Percentiles rank a stretch among this genome's conserved stretches.
Evolutionary conservation across 2,888 invertebrate species (phyloP).

Genomic region (Eupithecia pulchellata): DNA sequence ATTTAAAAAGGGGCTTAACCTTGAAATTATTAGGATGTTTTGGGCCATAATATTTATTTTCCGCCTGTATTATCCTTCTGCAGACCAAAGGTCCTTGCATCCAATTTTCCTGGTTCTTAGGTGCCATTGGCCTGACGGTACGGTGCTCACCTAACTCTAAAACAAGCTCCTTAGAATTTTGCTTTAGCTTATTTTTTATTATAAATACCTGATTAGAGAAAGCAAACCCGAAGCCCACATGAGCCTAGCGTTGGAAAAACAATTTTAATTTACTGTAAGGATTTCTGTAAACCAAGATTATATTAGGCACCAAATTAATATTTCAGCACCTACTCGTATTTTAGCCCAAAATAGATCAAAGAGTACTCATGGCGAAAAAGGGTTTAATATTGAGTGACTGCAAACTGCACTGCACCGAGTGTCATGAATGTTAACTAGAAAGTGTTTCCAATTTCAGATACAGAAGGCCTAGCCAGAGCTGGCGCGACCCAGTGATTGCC

Average conservation of each 20-base stretch:
- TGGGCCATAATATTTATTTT: neutral
- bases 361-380: neutral
- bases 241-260: neutral
- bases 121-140: too few species aligned
- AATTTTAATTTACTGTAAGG: neutral
- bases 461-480: conserved; percentile 3
- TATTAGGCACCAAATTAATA: too few species aligned
- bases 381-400: conserved; percentile 1
- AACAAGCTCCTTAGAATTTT: neutral
- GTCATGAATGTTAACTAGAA: conserved; percentile 29
- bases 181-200: neutral
- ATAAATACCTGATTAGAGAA: neutral
- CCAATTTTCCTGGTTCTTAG: too few species aligned
- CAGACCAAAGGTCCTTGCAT: too few species aligned
- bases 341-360: neutral
- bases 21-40: neutral
- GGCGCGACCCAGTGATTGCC: conserved; percentile 14
- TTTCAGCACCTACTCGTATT: too few species aligned
- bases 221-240: neutral
- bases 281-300: too few species aligned
- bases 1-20: conserved; percentile 3
- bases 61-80: too few species aligned
- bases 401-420: conserved; percentile 14
- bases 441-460: conserved; percentile 26
- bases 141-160: too few species aligned